Conservation (phyloP, 1,140 invertebrate species). For the Trichomalopsis sarcophagae region DNA sequence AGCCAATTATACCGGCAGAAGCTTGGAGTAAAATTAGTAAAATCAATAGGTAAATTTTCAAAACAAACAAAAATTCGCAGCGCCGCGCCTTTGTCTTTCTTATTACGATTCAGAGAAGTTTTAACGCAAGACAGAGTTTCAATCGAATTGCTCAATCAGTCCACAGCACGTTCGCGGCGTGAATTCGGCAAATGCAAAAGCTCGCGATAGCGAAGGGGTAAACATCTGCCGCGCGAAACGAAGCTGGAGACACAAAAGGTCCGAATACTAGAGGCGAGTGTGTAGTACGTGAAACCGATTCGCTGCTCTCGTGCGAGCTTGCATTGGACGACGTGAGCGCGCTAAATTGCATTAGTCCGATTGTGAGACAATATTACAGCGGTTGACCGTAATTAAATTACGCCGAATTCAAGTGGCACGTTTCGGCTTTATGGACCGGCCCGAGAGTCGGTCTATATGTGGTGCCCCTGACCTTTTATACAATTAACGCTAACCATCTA, state of each 20-base stretch:
- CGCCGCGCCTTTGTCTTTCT: too few species aligned
- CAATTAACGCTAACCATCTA: constrained; percentile 16
- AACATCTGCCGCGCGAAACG: neutral
- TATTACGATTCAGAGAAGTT: too few species aligned
- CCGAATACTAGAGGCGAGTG: neutral
- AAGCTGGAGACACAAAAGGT: neutral
- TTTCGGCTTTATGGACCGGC: constrained; percentile 10
- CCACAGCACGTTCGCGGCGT: too few species aligned
- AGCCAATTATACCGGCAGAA: constrained; percentile 4
- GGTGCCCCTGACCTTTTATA: neutral
- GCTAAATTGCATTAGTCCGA: constrained; percentile 31
- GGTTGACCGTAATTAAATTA: constrained; percentile 37
- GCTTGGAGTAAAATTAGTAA: constrained; percentile 43
- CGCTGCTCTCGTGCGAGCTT: neutral
- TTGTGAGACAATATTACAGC: constrained; percentile 34
- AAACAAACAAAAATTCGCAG: neutral
- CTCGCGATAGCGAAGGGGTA: neutral
- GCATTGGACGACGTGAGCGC: neutral
- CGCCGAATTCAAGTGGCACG: constrained; percentile 14
- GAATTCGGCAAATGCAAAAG: neutral
- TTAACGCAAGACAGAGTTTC: too few species aligned
- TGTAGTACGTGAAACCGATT: neutral
- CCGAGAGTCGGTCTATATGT: neutral
- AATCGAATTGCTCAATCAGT: too few species aligned
- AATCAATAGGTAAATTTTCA: constrained; percentile 43